Percentiles rank a stretch among this genome's conserved stretches.
Evolutionary conservation across 2,888 invertebrate species (phyloP).

Genomic region (Gymnocheta viridis): DNA sequence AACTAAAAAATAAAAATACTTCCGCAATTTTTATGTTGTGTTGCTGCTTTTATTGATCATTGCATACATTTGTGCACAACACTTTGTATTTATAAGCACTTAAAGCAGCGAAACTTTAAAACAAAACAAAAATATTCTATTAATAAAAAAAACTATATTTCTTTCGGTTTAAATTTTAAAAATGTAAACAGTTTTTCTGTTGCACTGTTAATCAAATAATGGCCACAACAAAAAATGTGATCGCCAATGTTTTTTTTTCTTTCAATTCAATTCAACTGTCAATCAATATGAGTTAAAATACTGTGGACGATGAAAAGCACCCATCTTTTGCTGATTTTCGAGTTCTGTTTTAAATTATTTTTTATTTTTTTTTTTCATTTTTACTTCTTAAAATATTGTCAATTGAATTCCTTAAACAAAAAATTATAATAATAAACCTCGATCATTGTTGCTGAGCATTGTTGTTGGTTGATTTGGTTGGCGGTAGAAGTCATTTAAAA

Average conservation of each 20-base stretch:
- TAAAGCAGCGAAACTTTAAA: constrained; percentile 26
- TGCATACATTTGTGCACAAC: constrained; percentile 10
- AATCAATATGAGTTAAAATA: constrained; percentile 79
- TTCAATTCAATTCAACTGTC: constrained; percentile 81
- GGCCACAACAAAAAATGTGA: constrained; percentile 75
- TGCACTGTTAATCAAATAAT: constrained; percentile 76
- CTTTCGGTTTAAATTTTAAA: constrained; percentile 12
- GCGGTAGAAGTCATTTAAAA: constrained; percentile 16
- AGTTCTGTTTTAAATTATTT: too few species aligned
- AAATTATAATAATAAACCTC: constrained; percentile 7
- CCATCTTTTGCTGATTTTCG: constrained; percentile 29
- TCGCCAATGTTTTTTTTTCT: constrained; percentile 80
- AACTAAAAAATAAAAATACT: constrained; percentile 18
- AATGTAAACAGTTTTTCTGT: constrained; percentile 32
- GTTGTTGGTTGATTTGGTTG: constrained; percentile 14
- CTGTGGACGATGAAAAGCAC: constrained; percentile 68
- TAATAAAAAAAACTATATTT: constrained; percentile 14
- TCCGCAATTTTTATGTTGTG: constrained; percentile 54
- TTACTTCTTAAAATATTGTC: constrained; percentile 62
- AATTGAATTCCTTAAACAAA: constrained; percentile 50
- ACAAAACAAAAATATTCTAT: constrained; percentile 32
- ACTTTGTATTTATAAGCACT: constrained; percentile 24
- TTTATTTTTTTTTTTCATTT: constrained; percentile 5
- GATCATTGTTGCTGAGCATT: background rate
- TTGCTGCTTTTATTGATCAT: constrained; percentile 20